Conservation (phyloP, 2,888 invertebrate genomes). For the Slavum lentiscoides region DNA sequence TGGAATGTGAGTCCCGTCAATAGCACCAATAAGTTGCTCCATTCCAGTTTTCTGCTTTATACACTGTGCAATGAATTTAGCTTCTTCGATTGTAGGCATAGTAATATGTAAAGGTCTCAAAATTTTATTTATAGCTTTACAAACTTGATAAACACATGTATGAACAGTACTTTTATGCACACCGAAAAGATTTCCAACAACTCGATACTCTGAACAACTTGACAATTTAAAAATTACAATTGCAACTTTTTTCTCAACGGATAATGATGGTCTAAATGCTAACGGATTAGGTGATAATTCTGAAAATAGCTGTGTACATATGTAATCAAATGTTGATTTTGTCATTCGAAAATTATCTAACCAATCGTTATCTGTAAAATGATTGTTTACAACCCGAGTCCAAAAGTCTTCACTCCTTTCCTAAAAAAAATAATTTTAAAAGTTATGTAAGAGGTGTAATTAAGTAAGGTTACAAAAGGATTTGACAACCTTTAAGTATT, state of each 20-base stretch:
- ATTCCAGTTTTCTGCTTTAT: slow-evolving; percentile 31
- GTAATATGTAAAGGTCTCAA: slow-evolving; percentile 23
- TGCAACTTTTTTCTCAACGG: slow-evolving; percentile 25
- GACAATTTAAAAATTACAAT: slow-evolving; percentile 26
- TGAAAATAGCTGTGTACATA: slow-evolving; percentile 14
- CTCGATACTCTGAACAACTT: slow-evolving; percentile 31
- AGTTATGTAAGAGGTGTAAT: slow-evolving; percentile 8
- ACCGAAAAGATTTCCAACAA: slow-evolving; percentile 28
- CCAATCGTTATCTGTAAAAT: slow-evolving; percentile 27
- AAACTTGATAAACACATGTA: slow-evolving; percentile 36
- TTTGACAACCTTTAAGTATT: slow-evolving; percentile 6
- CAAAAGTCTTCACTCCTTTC: slow-evolving; percentile 27
- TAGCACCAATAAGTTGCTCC: slow-evolving; percentile 31
- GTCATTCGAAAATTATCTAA: slow-evolving; percentile 21
- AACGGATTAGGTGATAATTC: slow-evolving; percentile 21
- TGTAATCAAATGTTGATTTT: slow-evolving; percentile 31
- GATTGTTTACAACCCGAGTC: slow-evolving; percentile 16
- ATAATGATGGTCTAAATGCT: slow-evolving; percentile 27
- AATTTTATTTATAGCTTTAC: slow-evolving; percentile 22
- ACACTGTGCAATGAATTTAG: slow-evolving; percentile 26
- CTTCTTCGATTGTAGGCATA: slow-evolving; percentile 31
- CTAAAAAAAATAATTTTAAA: slow-evolving; percentile 21
- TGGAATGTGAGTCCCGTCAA: slow-evolving; percentile 20
- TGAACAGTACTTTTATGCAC: slow-evolving; percentile 29
- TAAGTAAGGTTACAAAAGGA: slow-evolving; percentile 4